Conservation (phyloP, 2,888 invertebrate genomes). For the Brenthis daphne region DNA sequence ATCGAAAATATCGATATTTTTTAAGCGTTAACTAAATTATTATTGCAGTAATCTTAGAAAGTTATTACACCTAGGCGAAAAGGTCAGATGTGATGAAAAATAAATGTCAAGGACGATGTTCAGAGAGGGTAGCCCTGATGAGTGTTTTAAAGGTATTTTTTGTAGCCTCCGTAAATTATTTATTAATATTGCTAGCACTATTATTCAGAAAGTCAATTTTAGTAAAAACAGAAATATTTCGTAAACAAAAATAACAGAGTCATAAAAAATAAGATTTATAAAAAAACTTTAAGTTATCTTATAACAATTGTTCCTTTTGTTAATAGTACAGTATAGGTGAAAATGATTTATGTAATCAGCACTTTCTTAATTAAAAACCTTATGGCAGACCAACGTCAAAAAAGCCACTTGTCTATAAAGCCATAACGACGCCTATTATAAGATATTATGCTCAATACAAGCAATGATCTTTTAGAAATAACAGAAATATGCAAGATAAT, state of each 20-base stretch:
- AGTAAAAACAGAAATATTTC: no score
- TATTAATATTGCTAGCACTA: background rate
- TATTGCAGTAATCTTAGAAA: conserved; percentile 9
- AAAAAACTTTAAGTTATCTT: no score
- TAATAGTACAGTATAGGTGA: no score
- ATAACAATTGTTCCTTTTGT: no score
- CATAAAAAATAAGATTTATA: no score
- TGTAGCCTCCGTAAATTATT: conserved; percentile 16
- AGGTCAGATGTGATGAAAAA: conserved; percentile 15
- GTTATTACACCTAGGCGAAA: conserved; percentile 3
- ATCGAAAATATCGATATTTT: background rate
- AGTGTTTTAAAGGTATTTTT: conserved; percentile 7
- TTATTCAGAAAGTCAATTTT: conserved; percentile 9
- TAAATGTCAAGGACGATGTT: conserved; percentile 11
- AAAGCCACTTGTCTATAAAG: no score
- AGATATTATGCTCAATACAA: no score
- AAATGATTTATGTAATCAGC: no score
- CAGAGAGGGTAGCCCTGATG: conserved; percentile 9
- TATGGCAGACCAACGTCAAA: no score
- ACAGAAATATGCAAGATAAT: background rate
- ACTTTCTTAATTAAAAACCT: no score
- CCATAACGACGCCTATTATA: background rate
- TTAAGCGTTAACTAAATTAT: conserved; percentile 7
- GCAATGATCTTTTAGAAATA: no score
- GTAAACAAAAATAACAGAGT: no score